Conservation (phyloP, 1,140 invertebrate species). For the Melanaphis sacchari region DNA sequence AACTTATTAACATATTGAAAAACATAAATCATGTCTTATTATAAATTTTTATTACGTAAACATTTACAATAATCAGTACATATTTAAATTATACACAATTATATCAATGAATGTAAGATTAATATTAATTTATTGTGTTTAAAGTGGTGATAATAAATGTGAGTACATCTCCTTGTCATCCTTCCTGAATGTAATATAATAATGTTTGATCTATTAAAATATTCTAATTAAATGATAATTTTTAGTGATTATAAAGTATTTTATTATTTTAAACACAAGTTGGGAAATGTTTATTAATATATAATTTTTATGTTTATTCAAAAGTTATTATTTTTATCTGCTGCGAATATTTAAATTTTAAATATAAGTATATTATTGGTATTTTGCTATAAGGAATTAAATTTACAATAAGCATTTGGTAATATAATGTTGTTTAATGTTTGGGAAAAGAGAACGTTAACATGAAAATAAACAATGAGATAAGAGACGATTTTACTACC, state of each 20-base stretch:
- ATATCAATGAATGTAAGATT: neutral
- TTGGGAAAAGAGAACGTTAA: constrained; percentile 28
- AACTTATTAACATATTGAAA: neutral
- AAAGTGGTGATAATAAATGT: neutral
- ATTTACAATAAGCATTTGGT: neutral
- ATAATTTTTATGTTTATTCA: neutral
- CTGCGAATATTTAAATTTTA: constrained; percentile 3
- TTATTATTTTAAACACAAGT: neutral
- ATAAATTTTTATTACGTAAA: neutral
- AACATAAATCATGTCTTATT: neutral
- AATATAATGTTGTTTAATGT: constrained; percentile 45
- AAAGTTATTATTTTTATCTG: constrained; percentile 6
- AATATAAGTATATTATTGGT: too few species aligned
- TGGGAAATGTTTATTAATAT: neutral
- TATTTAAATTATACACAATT: neutral
- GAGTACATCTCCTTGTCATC: neutral
- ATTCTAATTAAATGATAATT: neutral
- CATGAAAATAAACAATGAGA: constrained; percentile 40
- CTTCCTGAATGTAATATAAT: neutral
- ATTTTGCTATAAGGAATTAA: neutral
- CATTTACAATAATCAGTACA: neutral
- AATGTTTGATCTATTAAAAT: neutral
- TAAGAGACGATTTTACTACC: constrained; percentile 41
- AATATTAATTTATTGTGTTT: neutral
- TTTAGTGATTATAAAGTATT: neutral